Conservation (phyloP, 2,888 invertebrate species). For the Thymelicus acteon region DNA sequence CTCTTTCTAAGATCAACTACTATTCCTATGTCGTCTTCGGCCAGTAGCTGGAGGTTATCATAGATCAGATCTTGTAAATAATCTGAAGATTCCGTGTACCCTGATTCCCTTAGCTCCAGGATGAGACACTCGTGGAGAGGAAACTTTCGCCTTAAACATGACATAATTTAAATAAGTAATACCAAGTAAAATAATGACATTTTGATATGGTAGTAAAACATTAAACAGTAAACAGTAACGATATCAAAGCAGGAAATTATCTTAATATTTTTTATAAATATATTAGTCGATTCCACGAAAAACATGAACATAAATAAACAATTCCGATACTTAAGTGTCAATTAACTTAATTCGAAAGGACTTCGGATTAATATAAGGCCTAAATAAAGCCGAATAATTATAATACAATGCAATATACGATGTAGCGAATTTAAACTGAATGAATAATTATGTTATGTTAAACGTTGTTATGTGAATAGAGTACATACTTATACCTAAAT, state of each 20-base stretch:
- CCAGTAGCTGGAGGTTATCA: conserved; percentile 78
- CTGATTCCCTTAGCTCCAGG: conserved; percentile 81
- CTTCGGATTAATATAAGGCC: background rate
- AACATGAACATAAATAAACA: background rate
- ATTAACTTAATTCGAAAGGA: background rate
- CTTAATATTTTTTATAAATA: too few species aligned
- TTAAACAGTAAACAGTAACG: too few species aligned
- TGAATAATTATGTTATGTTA: too few species aligned
- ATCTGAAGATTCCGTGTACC: conserved; percentile 73
- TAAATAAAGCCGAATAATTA: background rate
- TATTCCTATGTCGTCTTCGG: conserved; percentile 80
- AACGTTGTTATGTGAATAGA: too few species aligned
- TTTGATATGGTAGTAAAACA: too few species aligned
- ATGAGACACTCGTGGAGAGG: conserved; percentile 83
- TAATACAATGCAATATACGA: background rate
- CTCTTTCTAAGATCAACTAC: conserved; percentile 70
- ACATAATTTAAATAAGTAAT: background rate
- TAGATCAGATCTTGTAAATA: conserved; percentile 83
- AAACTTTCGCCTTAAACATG: conserved; percentile 68
- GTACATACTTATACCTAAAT: too few species aligned
- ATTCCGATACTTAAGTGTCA: background rate
- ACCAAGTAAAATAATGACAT: too few species aligned
- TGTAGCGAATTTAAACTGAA: too few species aligned
- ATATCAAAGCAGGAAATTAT: too few species aligned
- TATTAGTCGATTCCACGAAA: background rate